Evolutionary conservation across 2,113 vertebrate genomes (phyloP).

Genomic region (Morone chrysops): DNA sequence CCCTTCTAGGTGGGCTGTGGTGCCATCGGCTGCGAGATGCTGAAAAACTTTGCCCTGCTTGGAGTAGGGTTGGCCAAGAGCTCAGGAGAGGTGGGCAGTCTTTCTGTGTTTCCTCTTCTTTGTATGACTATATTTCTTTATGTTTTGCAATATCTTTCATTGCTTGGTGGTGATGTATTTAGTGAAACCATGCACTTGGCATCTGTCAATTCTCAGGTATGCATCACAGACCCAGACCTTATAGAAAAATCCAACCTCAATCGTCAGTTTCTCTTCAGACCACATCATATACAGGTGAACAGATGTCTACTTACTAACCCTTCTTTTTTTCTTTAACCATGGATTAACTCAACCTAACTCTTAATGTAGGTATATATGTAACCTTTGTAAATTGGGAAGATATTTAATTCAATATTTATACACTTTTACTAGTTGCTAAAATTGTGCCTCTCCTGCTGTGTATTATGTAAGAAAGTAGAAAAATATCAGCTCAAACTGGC

Average conservation of each 20-base stretch:
- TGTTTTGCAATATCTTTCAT: not conserved
- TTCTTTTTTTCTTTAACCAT: not conserved
- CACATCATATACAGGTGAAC: slow-evolving; percentile 95
- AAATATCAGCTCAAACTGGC: not conserved
- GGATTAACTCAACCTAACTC: not conserved
- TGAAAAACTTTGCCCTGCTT: slow-evolving; percentile 97
- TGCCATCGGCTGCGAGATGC: slow-evolving; percentile 99
- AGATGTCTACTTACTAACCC: not conserved
- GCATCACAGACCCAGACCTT: slow-evolving; percentile 97
- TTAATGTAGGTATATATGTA: not conserved
- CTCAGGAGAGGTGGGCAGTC: slow-evolving; percentile 80
- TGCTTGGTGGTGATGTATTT: not conserved
- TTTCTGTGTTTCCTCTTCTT: not conserved
- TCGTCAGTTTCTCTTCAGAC: slow-evolving; percentile 97
- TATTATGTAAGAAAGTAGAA: not conserved
- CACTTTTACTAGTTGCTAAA: not conserved
- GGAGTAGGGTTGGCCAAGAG: slow-evolving; percentile 89
- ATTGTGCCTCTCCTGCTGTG: not conserved
- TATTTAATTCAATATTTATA: not conserved
- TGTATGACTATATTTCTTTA: slow-evolving; percentile 5
- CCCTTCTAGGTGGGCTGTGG: slow-evolving; percentile 93
- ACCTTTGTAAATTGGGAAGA: not conserved
- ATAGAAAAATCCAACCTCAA: slow-evolving; percentile 99
- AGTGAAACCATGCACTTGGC: not conserved
- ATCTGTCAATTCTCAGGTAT: slow-evolving; percentile 85